A percentile compares a stretch with the other conserved stretches of the same genome.
Evolutionary conservation across 2,888 invertebrate genomes (phyloP).

Genomic region (Dorcus hopei): DNA sequence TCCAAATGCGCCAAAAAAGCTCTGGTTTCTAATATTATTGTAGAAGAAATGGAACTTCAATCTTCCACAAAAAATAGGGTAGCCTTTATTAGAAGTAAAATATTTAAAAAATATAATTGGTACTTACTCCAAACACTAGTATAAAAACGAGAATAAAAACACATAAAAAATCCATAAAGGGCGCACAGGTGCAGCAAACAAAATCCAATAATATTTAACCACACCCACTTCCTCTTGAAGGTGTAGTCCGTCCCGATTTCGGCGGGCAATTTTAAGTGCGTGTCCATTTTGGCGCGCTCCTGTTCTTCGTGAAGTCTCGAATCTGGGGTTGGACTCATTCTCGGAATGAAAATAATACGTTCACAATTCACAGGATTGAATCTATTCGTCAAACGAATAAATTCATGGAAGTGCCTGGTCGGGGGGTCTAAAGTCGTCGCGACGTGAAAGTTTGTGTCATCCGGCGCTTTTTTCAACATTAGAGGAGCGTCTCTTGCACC

Average conservation of each 20-base stretch:
- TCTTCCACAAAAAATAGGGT: too few relatives aligned
- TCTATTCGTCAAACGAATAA: too few relatives aligned
- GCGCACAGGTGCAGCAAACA: slow-evolving; percentile 54
- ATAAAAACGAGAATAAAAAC: slow-evolving; percentile 30
- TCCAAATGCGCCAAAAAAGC: too few relatives aligned
- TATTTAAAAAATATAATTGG: not conserved
- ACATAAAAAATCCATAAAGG: slow-evolving; percentile 49
- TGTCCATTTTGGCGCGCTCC: slow-evolving; percentile 9
- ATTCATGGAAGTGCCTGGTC: too few relatives aligned
- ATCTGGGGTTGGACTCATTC: slow-evolving; percentile 16
- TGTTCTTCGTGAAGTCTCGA: not conserved
- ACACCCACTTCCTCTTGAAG: slow-evolving; percentile 56
- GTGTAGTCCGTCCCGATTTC: slow-evolving; percentile 53
- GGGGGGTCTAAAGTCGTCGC: too few relatives aligned
- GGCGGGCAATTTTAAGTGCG: slow-evolving; percentile 36
- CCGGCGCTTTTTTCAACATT: too few relatives aligned
- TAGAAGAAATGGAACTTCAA: too few relatives aligned
- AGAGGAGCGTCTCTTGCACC: too few relatives aligned
- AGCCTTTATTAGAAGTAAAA: too few relatives aligned
- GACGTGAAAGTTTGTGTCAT: too few relatives aligned
- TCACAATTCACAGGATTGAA: not conserved
- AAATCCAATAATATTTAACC: slow-evolving; percentile 62
- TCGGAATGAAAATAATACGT: not conserved
- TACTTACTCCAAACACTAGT: slow-evolving; percentile 49
- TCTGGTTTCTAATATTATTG: too few relatives aligned